These are phyloP conservation scores for Xiphydria camelus DNA, from an alignment of 2,888 invertebrate species.

Conservation along the genomic window DNA sequence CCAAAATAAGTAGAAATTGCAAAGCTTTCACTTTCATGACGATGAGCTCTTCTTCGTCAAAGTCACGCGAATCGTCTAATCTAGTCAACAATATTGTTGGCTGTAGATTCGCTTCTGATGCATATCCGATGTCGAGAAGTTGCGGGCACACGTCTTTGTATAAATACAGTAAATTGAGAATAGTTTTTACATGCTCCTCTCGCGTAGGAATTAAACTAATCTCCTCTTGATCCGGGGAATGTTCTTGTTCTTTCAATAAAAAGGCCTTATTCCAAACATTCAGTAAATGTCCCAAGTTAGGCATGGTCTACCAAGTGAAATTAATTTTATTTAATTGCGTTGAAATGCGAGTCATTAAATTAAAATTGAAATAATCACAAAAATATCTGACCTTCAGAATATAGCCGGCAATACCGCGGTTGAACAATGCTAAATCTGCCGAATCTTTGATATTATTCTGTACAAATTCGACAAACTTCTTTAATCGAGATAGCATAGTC, in stretches of 20 bases:
- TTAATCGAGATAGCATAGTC: conserved; percentile 57
- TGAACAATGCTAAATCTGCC: conserved; percentile 23
- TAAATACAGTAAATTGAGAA: conserved; percentile 63
- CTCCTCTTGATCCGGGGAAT: conserved; percentile 9
- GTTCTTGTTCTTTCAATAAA: conserved; percentile 22
- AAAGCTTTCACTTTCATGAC: conserved; percentile 56
- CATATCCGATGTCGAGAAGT: conserved; percentile 50
- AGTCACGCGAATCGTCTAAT: conserved; percentile 22
- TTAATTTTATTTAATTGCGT: conserved; percentile 4
- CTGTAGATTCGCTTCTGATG: conserved; percentile 23
- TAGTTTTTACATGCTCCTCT: conserved; percentile 42
- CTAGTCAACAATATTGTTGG: conserved; percentile 29
- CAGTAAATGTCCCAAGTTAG: too few species aligned
- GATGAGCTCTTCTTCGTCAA: conserved; percentile 23
- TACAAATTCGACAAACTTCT: conserved; percentile 40
- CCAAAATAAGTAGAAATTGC: conserved; percentile 52
- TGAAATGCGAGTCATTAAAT: background rate
- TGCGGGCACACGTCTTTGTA: conserved; percentile 62
- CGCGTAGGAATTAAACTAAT: conserved; percentile 18
- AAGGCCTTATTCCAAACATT: conserved; percentile 49
- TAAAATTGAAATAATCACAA: conserved; percentile 3
- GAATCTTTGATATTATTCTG: conserved; percentile 19
- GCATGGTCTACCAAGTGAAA: conserved; percentile 1
- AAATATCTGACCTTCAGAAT: conserved; percentile 33
- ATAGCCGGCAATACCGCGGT: conserved; percentile 32